Conservation (phyloP, 1,140 invertebrate genomes). For the Lethrus apterus region DNA sequence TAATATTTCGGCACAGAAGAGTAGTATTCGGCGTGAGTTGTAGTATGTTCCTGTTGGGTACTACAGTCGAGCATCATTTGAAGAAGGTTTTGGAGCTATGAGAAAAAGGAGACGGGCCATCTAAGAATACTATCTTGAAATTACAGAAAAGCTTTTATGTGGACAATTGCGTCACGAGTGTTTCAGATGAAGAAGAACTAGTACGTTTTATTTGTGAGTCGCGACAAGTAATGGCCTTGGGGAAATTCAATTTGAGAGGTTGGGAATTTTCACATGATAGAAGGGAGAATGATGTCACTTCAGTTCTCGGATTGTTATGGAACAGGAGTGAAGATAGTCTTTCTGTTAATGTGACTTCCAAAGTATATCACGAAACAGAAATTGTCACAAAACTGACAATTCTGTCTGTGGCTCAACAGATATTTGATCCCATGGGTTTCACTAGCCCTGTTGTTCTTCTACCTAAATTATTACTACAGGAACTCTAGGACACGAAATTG, state of each 20-base stretch:
- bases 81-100: not conserved
- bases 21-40: conserved; percentile 25
- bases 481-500: conserved; percentile 13
- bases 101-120: not conserved
- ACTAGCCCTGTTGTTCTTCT: conserved; percentile 25
- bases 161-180: conserved; percentile 15
- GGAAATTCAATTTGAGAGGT: conserved; percentile 1
- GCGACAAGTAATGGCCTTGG: not conserved
- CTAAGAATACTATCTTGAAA: not conserved
- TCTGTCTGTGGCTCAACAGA: conserved; percentile 17
- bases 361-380: conserved; percentile 12
- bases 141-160: conserved; percentile 14
- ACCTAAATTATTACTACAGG: conserved; percentile 16
- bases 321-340: not conserved
- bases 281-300: not conserved
- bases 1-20: conserved; percentile 19
- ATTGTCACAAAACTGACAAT: conserved; percentile 9
- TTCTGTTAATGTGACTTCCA: not conserved
- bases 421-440: conserved; percentile 38
- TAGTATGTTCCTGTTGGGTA: conserved; percentile 15
- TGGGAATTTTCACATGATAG: conserved; percentile 3
- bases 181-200: not conserved
- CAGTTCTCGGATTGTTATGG: not conserved
- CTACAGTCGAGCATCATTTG: conserved; percentile 10
- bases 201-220: not conserved